A percentile compares a stretch with the other conserved stretches of the same genome.
Conservation (phyloP, 2,113 vertebrate genomes). For the Cephalopterus ornatus region DNA sequence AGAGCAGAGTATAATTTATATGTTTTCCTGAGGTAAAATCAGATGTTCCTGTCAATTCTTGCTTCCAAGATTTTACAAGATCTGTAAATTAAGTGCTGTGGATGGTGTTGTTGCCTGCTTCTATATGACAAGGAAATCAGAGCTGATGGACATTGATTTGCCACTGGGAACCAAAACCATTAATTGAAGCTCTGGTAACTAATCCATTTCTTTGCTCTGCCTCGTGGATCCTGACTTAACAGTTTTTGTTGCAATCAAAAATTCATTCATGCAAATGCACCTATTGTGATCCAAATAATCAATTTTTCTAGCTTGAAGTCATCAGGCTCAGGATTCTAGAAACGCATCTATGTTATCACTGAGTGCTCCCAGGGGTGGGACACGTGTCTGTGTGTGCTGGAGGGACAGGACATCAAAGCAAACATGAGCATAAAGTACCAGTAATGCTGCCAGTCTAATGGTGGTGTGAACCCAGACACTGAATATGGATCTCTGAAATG, state of each 20-base stretch:
- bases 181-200: constrained; percentile 51
- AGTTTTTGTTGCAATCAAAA: constrained; percentile 7
- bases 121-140: constrained; percentile 55
- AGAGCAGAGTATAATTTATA: constrained; percentile 57
- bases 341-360: accelerated
- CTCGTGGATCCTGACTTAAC: not conserved
- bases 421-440: not conserved
- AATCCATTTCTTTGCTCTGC: constrained; percentile 43
- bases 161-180: constrained; percentile 55
- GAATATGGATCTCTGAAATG: not conserved
- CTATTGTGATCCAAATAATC: constrained; percentile 47
- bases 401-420: not conserved
- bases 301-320: constrained; percentile 11
- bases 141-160: constrained; percentile 60
- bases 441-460: not conserved
- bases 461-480: not conserved
- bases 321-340: not conserved
- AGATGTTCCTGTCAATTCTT: constrained; percentile 67
- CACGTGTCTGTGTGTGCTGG: not conserved
- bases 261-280: constrained; percentile 23
- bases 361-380: not conserved
- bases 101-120: constrained; percentile 1
- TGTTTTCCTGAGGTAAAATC: constrained; percentile 63
- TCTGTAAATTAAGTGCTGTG: constrained; percentile 67
- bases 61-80: constrained; percentile 65